A percentile compares a stretch with the other conserved stretches of the same genome.
Evolutionary conservation across 2,797 vertebrate genomes (phyloP).

Genomic region (Coilia nasus): DNA sequence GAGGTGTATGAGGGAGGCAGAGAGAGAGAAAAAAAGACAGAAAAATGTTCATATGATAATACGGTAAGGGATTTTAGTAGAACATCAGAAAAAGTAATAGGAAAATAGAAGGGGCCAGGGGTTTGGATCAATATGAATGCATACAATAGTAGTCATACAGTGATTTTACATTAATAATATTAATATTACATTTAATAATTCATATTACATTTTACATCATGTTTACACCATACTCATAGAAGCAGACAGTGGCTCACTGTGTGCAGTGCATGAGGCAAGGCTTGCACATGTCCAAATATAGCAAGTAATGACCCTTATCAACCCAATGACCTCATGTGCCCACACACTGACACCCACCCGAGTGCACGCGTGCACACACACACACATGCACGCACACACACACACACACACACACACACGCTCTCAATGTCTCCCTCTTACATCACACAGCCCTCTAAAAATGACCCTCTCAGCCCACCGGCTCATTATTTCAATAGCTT

Average conservation of each 20-base stretch:
- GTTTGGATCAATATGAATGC: neutral
- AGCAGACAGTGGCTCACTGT: neutral
- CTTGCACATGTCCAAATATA: neutral
- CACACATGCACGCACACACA: neutral
- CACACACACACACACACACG: neutral
- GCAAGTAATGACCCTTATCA: slow-evolving; percentile 1
- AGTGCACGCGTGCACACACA: neutral
- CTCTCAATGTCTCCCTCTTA: no score
- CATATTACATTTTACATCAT: no score
- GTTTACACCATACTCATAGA: no score
- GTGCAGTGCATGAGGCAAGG: neutral
- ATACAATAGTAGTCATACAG: neutral
- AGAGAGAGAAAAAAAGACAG: neutral
- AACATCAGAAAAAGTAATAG: neutral
- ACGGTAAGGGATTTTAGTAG: neutral
- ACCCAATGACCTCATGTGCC: neutral
- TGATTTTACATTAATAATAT: no score
- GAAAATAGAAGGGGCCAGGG: no score
- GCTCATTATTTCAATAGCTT: slow-evolving; percentile 10
- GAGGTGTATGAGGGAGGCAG: no score
- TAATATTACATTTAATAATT: no score
- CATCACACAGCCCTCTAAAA: neutral
- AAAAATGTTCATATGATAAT: neutral
- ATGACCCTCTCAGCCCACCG: neutral
- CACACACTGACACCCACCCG: neutral